phyloP scores from a whole-genome alignment of 2,113 vertebrate species.

The Thymallus thymallus region DNA sequence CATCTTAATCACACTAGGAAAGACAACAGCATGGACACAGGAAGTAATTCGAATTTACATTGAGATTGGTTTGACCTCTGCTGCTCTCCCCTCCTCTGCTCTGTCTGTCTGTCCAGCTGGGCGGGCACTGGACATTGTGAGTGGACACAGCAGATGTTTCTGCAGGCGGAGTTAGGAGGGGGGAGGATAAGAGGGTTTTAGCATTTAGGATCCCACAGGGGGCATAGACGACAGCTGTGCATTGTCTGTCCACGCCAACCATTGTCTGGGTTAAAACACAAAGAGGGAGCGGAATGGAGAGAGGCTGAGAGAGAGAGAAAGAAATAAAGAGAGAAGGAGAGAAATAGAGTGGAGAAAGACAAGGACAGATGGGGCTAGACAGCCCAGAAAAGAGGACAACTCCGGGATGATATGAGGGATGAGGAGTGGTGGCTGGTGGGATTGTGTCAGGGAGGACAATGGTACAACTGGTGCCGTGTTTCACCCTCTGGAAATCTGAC shows the following conservation, averaged over 20 bases:
- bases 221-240: slow-evolving; percentile 43
- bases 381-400: slow-evolving; percentile 38
- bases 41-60: slow-evolving; percentile 40
- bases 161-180: background rate
- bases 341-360: slow-evolving; percentile 35
- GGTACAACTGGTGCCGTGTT: slow-evolving; percentile 37
- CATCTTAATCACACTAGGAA: slow-evolving; percentile 5
- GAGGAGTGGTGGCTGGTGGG: slow-evolving; percentile 26
- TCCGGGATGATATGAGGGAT: slow-evolving; percentile 23
- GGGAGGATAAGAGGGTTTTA: background rate
- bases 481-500: slow-evolving; percentile 29
- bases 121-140: slow-evolving; percentile 17
- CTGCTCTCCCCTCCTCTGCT: background rate
- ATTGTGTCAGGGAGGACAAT: slow-evolving; percentile 29
- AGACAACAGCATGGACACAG: slow-evolving; percentile 13
- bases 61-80: slow-evolving; percentile 29
- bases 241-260: slow-evolving; percentile 44
- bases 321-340: slow-evolving; percentile 44
- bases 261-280: slow-evolving; percentile 33
- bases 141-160: slow-evolving; percentile 52
- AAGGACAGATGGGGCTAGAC: slow-evolving; percentile 57
- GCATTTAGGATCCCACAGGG: slow-evolving; percentile 14
- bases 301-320: background rate
- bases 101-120: background rate
- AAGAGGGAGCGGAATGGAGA: slow-evolving; percentile 38